phyloP scores from a whole-genome alignment of 2,797 vertebrate genomes.

The Eremophila alpestris region DNA sequence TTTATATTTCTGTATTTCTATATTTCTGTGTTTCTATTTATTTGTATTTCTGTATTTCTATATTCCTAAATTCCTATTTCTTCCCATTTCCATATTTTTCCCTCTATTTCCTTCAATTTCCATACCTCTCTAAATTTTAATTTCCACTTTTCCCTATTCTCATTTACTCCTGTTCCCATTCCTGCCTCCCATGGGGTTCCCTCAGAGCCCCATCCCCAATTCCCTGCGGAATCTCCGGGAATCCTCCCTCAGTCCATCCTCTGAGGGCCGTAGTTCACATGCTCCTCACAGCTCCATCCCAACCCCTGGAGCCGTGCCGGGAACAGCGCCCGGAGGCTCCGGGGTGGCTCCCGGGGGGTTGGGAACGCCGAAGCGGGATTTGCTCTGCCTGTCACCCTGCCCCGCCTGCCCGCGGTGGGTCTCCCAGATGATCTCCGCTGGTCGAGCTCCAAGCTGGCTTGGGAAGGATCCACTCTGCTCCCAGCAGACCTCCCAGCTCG shows the following conservation, averaged over 20 bases:
- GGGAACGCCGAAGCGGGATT: background rate
- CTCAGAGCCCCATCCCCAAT: background rate
- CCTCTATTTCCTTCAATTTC: background rate
- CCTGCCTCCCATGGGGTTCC: accelerated
- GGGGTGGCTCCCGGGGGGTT: background rate
- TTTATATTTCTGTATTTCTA: too few species aligned
- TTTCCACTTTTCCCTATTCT: too few species aligned
- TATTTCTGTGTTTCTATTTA: too few species aligned
- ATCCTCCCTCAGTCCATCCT: background rate
- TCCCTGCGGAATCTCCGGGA: accelerated
- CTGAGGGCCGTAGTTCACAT: background rate
- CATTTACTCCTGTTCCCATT: too few species aligned
- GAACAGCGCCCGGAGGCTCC: background rate
- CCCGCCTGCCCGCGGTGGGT: background rate
- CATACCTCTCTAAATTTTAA: too few species aligned
- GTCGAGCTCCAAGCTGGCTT: background rate
- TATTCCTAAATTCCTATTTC: too few species aligned
- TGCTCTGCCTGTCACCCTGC: background rate
- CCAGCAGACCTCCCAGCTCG: background rate
- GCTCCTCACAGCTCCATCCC: background rate
- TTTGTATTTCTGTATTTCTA: background rate
- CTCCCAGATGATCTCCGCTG: background rate
- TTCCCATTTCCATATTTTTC: background rate
- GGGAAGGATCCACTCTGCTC: background rate
- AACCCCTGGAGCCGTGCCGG: background rate